Base-by-base conservation (phyloP, 2,888 invertebrate genomes). In the Macropis europaea region DNA sequence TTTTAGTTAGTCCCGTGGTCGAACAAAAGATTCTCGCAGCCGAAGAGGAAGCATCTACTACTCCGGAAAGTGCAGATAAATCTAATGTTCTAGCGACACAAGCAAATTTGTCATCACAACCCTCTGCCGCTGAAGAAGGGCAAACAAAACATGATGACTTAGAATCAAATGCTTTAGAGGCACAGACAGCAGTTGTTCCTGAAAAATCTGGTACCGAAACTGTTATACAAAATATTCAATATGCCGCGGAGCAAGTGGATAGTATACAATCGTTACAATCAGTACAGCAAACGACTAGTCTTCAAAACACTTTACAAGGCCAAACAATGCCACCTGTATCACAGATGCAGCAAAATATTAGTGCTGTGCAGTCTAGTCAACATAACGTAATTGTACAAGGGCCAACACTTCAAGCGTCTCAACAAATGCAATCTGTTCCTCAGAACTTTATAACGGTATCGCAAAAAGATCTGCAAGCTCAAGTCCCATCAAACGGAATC, bases 1-100 rank as follows among this genome's bases (percentile, higher is more conserved):
- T 96, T 90, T 92, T 95, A 87, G 95, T 96, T 80, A 96, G 95
- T 88, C 95, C 96, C 19, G 95, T 96, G 1, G 92, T 94, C 30
- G 94, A 94, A 84, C 92, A 91, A 77, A 88, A 91, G 59, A 42
- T 57, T 34, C 57, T 76, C 17, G 4, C 63, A 3, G 34, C n/a
- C 11, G 79, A 81, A 47, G 79, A 67, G 19, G 79, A 75, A 47
- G 36, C 38, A 24, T 56, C 63, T 28, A 28, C 5, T 15, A 15
- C n/a, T 11, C 13, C 9, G 9, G 79, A 79, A 26, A 36, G 2
- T 36, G 11, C 26, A 13, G 70, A 68, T 22, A 68, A 70, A 48
- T 24, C 24, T 15, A 75, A 47, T 9, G 2, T 38, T 26, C 34
- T 22, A 13, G 9, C 52, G 5, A 30, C 32, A 11, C 79, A 80